These are phyloP conservation scores for Istiophorus platypterus DNA, from an alignment of 2,113 vertebrate species.

Conservation along the genomic window DNA sequence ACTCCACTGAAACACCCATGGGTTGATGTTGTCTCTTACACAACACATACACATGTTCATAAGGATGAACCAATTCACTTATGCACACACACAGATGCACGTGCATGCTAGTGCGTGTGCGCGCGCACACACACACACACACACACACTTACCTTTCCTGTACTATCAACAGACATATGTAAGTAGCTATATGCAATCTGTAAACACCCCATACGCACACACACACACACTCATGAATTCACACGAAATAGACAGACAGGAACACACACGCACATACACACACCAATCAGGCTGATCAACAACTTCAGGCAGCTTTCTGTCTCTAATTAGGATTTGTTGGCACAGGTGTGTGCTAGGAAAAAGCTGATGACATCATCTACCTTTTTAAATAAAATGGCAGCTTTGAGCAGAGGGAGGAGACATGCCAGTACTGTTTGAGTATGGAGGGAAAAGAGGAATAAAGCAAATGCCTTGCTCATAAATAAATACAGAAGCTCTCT, in stretches of 20 bases:
- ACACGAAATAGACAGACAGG: neutral
- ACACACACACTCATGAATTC: neutral
- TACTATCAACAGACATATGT: constrained; percentile 31
- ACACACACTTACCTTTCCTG: constrained; percentile 40
- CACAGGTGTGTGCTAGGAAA: constrained; percentile 34
- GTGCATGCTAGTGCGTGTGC: neutral
- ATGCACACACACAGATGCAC: constrained; percentile 23
- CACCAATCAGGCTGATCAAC: constrained; percentile 39
- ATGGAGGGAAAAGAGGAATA: constrained; percentile 17
- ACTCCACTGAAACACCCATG: constrained; percentile 55
- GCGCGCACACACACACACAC: neutral
- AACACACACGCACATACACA: constrained; percentile 9
- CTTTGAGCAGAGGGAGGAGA: neutral
- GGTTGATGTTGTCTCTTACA: constrained; percentile 30
- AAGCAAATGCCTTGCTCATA: constrained; percentile 25
- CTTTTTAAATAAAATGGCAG: neutral
- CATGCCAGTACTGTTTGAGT: neutral
- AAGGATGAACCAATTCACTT: too few species aligned
- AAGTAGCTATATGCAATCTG: constrained; percentile 15
- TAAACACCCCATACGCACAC: too few species aligned
- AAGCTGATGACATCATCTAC: constrained; percentile 45
- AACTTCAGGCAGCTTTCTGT: constrained; percentile 33
- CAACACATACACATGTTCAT: constrained; percentile 16
- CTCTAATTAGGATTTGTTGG: constrained; percentile 53
- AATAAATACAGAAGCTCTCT: constrained; percentile 38